These are phyloP conservation scores for Oasisia sp. DNA, from an alignment of 2,888 invertebrate genomes.

Conservation along the genomic window DNA sequence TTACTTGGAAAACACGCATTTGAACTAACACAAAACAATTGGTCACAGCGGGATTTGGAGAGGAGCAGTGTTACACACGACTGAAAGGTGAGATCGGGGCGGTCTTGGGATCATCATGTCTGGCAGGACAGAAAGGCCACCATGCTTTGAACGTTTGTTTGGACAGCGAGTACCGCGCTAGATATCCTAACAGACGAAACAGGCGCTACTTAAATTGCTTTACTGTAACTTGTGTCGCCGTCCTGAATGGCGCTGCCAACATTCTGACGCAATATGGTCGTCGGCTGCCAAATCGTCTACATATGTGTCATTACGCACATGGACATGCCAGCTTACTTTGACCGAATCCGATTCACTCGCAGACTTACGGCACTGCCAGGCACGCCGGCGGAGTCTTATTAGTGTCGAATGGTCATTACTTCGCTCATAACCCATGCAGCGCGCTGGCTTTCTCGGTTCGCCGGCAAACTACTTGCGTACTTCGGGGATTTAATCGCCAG, in stretches of 20 bases:
- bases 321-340: not conserved
- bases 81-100: not conserved
- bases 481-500: not conserved
- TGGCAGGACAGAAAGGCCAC: not conserved
- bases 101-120: not conserved
- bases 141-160: not conserved
- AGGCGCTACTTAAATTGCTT: not conserved
- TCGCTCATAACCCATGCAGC: not conserved
- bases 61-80: not conserved
- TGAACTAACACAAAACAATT: too few species aligned
- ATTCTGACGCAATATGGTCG: not conserved
- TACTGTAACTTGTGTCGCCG: not conserved
- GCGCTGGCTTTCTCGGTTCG: not conserved
- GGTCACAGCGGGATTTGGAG: too few species aligned
- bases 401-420: not conserved
- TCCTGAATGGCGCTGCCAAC: not conserved
- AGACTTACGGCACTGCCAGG: not conserved
- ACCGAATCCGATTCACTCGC: not conserved
- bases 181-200: not conserved
- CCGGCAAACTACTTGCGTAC: not conserved
- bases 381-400: not conserved
- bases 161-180: not conserved
- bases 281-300: not conserved
- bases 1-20: too few species aligned
- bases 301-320: not conserved